A percentile compares a stretch with the other conserved stretches of the same genome.
Conservation (phyloP, 1,140 invertebrate genomes). For the Dreissena rostriformis region DNA sequence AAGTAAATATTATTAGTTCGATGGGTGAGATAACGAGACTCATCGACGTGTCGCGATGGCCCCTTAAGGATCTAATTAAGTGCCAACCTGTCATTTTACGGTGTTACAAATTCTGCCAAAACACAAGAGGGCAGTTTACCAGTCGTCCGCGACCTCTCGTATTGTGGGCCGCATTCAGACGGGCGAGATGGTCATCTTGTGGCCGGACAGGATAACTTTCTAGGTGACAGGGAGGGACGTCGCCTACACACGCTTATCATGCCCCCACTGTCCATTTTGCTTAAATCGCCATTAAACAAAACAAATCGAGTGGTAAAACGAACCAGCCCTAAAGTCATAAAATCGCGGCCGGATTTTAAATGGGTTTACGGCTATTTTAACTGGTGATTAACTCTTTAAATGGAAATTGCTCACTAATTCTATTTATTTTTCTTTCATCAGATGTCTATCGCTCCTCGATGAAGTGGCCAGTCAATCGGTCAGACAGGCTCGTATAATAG, state of each 20-base stretch:
- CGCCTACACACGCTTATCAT: conserved; percentile 22
- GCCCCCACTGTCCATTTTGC: conserved; percentile 32
- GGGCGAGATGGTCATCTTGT: conserved; percentile 17
- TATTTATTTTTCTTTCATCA: conserved; percentile 48
- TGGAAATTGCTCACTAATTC: conserved; percentile 38
- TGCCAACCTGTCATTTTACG: conserved; percentile 14
- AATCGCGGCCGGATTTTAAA: conserved; percentile 10
- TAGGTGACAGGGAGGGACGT: conserved; percentile 39
- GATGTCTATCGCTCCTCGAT: not conserved
- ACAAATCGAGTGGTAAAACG: conserved; percentile 45
- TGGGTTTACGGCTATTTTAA: conserved; percentile 44
- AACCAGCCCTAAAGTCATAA: conserved; percentile 19
- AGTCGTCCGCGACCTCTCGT: not conserved
- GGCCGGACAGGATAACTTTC: conserved; percentile 12
- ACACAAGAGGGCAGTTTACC: not conserved
- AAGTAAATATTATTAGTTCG: conserved; percentile 10
- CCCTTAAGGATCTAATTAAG: conserved; percentile 34
- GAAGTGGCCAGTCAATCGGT: not conserved
- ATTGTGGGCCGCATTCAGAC: not conserved
- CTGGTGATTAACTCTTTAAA: conserved; percentile 51
- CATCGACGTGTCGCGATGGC: not conserved
- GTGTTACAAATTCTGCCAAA: not conserved
- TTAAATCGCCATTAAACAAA: conserved; percentile 42
- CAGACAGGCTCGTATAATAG: not conserved
- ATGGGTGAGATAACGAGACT: conserved; percentile 6